Percentiles rank a stretch among this genome's conserved stretches.
Evolutionary conservation across 2,797 vertebrate species (phyloP).

Genomic region (Melopsittacus undulatus): DNA sequence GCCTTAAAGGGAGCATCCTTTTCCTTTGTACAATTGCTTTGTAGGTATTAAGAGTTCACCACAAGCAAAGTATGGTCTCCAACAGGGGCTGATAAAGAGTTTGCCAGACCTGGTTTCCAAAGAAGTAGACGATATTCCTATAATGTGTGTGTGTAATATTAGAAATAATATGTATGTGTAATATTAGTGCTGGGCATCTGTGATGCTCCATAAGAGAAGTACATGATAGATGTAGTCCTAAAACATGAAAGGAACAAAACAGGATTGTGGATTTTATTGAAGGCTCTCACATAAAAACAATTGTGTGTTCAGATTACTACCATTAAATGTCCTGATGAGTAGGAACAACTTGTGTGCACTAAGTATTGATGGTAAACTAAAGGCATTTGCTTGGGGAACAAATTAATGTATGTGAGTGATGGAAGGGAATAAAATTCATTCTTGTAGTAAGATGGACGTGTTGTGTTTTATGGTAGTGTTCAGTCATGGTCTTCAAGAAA

Average conservation of each 20-base stretch:
- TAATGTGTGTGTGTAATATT: fast-evolving
- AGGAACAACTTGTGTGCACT: neutral
- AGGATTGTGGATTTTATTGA: neutral
- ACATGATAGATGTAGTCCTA: neutral
- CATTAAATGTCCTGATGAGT: neutral
- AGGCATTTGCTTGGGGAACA: constrained; percentile 13
- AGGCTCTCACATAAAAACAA: neutral
- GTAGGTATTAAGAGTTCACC: neutral
- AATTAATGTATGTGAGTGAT: constrained; percentile 8
- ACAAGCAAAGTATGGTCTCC: constrained; percentile 26
- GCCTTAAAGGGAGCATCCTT: constrained; percentile 16
- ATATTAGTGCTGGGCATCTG: neutral
- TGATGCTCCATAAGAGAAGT: neutral
- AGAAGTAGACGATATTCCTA: constrained; percentile 8
- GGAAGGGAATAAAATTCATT: constrained; percentile 34
- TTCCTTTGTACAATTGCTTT: constrained; percentile 10
- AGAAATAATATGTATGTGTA: fast-evolving
- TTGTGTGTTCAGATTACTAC: neutral
- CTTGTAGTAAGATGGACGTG: neutral
- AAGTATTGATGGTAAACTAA: neutral
- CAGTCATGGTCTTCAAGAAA: neutral
- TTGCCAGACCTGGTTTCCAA: constrained; percentile 42
- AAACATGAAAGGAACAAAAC: neutral
- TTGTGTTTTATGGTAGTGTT: neutral
- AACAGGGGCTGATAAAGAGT: constrained; percentile 51